Percentiles rank a stretch among this genome's conserved stretches.
These are phyloP conservation scores for Delphinapterus leucas DNA, from an alignment of 2,113 vertebrate species.

Conservation along the genomic window DNA sequence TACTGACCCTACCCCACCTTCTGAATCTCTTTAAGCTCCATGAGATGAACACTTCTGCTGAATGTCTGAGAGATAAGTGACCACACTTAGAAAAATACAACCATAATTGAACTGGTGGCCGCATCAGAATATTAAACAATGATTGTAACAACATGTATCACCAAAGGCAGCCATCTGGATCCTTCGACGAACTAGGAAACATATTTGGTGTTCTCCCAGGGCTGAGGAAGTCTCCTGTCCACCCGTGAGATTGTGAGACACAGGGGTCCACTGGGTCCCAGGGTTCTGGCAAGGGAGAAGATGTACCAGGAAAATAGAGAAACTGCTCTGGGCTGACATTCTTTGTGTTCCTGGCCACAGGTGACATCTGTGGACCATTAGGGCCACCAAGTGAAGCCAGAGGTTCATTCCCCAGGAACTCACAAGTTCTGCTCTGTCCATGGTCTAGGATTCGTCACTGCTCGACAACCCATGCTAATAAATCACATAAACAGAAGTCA, in stretches of 20 bases:
- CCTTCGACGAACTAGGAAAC: background rate
- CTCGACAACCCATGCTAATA: background rate
- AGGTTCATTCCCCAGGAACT: background rate
- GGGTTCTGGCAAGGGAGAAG: background rate
- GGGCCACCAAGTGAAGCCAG: background rate
- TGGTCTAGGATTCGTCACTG: background rate
- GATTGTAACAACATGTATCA: background rate
- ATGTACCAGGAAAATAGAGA: background rate
- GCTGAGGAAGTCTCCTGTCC: background rate
- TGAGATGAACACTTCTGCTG: conserved; percentile 69
- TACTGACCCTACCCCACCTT: conserved; percentile 73
- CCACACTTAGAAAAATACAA: conserved; percentile 76
- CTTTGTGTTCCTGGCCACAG: background rate
- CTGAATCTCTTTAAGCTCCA: conserved; percentile 71
- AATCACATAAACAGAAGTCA: background rate
- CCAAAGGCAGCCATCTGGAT: background rate
- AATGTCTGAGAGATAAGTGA: conserved; percentile 75
- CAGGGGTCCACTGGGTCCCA: no score
- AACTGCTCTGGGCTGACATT: background rate
- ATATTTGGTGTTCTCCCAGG: background rate
- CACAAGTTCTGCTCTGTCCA: background rate
- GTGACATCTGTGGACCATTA: background rate
- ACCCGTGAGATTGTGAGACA: background rate
- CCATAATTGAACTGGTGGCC: conserved; percentile 27
- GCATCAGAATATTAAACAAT: conserved; percentile 3